Evolutionary conservation across 2,888 invertebrate genomes (phyloP).

Genomic region (Hydroisotoma schaefferi): DNA sequence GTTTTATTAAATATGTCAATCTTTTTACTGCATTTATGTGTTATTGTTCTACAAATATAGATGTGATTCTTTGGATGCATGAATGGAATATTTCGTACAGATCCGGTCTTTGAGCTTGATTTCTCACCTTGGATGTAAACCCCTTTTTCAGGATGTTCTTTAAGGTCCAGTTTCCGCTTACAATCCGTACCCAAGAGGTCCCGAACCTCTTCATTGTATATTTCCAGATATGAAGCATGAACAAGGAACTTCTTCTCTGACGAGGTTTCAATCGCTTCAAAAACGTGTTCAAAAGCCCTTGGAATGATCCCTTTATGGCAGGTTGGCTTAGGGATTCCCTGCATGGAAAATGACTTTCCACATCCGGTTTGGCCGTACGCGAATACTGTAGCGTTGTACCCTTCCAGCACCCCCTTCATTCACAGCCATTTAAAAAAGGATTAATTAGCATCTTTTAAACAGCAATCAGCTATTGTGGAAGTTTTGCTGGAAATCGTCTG

Average conservation of each 20-base stretch:
- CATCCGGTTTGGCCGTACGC: constrained; percentile 92
- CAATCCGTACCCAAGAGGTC: constrained; percentile 63
- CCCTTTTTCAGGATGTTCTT: constrained; percentile 64
- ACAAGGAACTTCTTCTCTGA: constrained; percentile 68
- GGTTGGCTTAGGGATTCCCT: constrained; percentile 61
- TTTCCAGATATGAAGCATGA: constrained; percentile 75
- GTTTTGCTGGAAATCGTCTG: no score
- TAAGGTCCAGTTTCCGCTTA: constrained; percentile 62
- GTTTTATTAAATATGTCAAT: no score
- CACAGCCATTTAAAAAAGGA: neutral
- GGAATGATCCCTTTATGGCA: constrained; percentile 66
- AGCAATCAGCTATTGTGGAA: neutral
- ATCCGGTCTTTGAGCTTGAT: no score
- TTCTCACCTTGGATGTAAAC: constrained; percentile 65
- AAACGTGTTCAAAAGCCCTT: constrained; percentile 80
- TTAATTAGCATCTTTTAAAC: neutral
- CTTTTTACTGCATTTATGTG: no score
- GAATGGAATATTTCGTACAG: no score
- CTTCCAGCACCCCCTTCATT: constrained; percentile 73
- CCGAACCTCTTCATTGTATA: constrained; percentile 76
- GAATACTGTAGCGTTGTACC: constrained; percentile 89
- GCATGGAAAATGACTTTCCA: constrained; percentile 88
- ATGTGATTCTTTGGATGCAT: no score
- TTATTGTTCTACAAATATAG: no score
- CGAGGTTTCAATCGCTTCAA: constrained; percentile 75